Evolutionary conservation across 1,140 invertebrate genomes (phyloP).

Genomic region (Drosophila asahinai): DNA sequence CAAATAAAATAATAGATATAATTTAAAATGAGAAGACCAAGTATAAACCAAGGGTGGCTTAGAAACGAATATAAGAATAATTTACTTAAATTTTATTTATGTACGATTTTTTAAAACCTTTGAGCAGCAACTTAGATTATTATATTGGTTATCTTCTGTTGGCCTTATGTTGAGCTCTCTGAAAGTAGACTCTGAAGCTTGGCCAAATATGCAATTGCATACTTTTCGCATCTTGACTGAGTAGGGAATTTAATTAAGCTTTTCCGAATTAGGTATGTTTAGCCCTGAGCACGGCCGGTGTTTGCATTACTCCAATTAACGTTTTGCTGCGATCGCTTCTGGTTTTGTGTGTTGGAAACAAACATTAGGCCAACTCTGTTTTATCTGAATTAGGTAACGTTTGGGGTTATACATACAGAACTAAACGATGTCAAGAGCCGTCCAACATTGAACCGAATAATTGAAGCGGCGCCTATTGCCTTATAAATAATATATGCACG

Average conservation of each 20-base stretch:
- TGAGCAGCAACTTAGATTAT: no score
- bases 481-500: neutral
- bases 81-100: no score
- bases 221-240: neutral
- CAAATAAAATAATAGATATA: no score
- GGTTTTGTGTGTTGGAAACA: neutral
- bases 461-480: constrained; percentile 6
- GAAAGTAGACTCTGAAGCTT: neutral
- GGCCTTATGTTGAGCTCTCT: neutral
- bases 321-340: neutral
- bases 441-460: constrained; percentile 30
- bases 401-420: constrained; percentile 20
- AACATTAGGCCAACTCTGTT: constrained; percentile 14
- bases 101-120: no score
- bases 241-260: neutral
- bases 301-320: constrained; percentile 11
- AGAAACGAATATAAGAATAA: no score
- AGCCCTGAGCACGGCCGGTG: neutral
- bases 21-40: no score
- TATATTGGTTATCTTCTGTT: neutral
- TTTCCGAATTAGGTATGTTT: neutral
- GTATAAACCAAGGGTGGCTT: no score
- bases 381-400: neutral
- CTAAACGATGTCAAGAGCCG: constrained; percentile 47
- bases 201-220: neutral